Conservation (phyloP, 2,797 vertebrate species). For the Choloepus didactylus region DNA sequence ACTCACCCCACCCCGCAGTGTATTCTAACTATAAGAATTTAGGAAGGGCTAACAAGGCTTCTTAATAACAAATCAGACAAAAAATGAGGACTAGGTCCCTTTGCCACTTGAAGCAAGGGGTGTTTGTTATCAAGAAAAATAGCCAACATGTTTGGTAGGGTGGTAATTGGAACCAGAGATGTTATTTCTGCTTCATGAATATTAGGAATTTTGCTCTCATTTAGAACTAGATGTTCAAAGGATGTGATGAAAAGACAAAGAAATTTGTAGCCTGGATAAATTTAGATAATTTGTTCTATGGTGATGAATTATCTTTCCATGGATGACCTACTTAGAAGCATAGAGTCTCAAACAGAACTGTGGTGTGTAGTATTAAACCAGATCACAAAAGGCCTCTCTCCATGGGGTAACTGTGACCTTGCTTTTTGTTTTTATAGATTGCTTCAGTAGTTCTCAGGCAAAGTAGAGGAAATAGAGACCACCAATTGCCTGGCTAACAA, state of each 20-base stretch:
- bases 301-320: constrained; percentile 71
- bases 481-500: constrained; percentile 18
- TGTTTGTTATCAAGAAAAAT: constrained; percentile 60
- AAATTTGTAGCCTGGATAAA: constrained; percentile 63
- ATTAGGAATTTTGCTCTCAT: constrained; percentile 66
- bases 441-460: constrained; percentile 46
- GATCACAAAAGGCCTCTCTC: constrained; percentile 46
- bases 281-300: constrained; percentile 68
- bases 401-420: constrained; percentile 42
- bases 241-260: constrained; percentile 70
- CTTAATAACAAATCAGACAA: constrained; percentile 56
- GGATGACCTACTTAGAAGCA: constrained; percentile 77
- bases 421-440: constrained; percentile 53
- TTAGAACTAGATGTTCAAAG: constrained; percentile 68
- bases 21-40: constrained; percentile 55
- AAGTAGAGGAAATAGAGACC: constrained; percentile 31
- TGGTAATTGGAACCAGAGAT: constrained; percentile 32
- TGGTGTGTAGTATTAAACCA: constrained; percentile 56
- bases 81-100: background rate
- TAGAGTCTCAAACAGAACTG: constrained; percentile 7
- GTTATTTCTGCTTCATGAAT: constrained; percentile 63
- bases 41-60: constrained; percentile 7
- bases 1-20: background rate
- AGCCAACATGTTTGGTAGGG: background rate
- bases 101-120: background rate